phyloP scores from a whole-genome alignment of 2,888 invertebrate species.

The Tolmerus cingulatus region DNA sequence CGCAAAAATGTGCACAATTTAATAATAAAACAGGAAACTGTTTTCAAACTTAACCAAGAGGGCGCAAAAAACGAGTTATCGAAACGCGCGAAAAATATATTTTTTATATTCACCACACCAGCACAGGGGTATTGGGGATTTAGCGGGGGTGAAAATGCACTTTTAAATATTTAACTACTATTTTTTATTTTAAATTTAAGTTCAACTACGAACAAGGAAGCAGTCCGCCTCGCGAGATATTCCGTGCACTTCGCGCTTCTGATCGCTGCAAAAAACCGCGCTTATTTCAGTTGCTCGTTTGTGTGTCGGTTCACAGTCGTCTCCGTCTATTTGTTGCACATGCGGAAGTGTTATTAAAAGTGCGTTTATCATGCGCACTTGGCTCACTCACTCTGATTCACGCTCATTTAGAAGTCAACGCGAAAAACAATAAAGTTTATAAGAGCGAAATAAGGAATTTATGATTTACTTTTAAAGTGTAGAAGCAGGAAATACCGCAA shows the following conservation, averaged over 20 bases:
- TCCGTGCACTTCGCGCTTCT: not conserved
- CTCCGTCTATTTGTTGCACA: not conserved
- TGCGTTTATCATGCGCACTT: slow-evolving; percentile 41
- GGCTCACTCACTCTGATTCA: slow-evolving; percentile 38
- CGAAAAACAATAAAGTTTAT: not conserved
- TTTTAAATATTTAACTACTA: not conserved
- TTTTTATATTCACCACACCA: not conserved
- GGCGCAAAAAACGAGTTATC: not conserved
- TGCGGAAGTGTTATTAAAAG: slow-evolving; percentile 34
- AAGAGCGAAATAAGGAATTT: not conserved
- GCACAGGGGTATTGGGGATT: not conserved
- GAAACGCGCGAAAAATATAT: not conserved
- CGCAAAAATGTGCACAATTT: slow-evolving; percentile 1
- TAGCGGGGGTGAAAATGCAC: not conserved
- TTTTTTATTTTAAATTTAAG: not conserved
- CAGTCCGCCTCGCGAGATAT: not conserved
- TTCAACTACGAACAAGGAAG: not conserved
- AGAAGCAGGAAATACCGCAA: not conserved
- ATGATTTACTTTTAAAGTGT: not conserved
- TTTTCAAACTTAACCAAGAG: not conserved
- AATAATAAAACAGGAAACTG: not conserved
- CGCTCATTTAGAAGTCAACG: slow-evolving; percentile 22
- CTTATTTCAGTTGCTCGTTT: not conserved
- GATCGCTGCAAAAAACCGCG: not conserved
- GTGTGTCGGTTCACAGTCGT: not conserved